Conservation (phyloP, 2,113 vertebrate species). For the Malurus cyaneus region DNA sequence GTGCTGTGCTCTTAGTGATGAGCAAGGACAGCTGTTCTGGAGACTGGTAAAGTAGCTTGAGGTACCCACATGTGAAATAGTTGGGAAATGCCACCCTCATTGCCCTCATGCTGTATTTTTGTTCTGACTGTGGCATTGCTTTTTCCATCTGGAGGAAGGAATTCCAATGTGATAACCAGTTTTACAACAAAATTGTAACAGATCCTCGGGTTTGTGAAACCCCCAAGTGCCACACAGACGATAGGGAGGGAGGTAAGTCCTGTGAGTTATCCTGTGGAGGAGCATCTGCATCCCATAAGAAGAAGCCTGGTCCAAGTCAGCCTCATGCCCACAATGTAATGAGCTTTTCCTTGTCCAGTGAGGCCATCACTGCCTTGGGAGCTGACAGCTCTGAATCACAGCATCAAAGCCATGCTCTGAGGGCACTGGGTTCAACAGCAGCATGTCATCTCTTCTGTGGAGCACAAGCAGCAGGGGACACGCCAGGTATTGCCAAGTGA, state of each 20-base stretch:
- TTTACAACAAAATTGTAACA: background rate
- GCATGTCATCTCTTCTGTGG: background rate
- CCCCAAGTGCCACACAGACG: background rate
- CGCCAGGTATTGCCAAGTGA: background rate
- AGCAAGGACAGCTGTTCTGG: background rate
- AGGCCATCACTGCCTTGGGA: rapidly evolving
- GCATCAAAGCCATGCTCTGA: background rate
- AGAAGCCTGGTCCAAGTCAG: background rate
- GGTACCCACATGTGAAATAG: background rate
- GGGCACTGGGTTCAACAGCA: background rate
- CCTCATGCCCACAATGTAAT: background rate
- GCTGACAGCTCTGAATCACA: background rate
- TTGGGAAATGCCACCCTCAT: background rate
- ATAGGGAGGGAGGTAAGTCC: background rate
- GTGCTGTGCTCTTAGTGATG: background rate
- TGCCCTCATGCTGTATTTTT: background rate
- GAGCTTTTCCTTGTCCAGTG: background rate
- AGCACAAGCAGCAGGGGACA: background rate
- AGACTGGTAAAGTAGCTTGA: background rate
- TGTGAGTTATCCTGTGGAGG: background rate
- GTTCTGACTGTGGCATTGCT: background rate
- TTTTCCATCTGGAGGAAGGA: background rate
- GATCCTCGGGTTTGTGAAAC: background rate
- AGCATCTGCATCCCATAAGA: background rate
- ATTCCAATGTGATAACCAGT: background rate